Evolutionary conservation across 1,140 invertebrate genomes (phyloP).

Genomic region (Gryllus bimaculatus): DNA sequence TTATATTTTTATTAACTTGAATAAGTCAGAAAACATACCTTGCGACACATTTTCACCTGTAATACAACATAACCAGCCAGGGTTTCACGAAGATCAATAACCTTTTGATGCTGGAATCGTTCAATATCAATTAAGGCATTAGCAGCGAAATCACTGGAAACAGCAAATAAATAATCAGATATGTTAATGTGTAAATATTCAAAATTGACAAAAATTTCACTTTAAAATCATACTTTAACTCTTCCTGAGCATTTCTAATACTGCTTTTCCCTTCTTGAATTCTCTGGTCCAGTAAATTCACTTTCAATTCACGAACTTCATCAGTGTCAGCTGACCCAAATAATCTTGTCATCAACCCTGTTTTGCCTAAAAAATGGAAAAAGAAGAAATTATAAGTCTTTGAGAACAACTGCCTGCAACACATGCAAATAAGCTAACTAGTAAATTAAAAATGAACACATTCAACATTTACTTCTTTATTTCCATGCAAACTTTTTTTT

Average conservation of each 20-base stretch:
- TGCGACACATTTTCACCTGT: conserved; percentile 71
- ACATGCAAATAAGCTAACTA: too few species aligned
- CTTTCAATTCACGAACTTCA: conserved; percentile 64
- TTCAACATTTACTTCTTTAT: too few species aligned
- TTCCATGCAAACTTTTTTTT: too few species aligned
- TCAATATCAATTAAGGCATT: conserved; percentile 65
- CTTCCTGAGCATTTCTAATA: conserved; percentile 48
- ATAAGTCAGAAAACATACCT: conserved; percentile 42
- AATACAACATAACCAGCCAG: conserved; percentile 62
- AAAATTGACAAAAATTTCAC: not conserved
- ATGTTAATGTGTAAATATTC: not conserved
- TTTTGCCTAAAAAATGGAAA: conserved; percentile 44
- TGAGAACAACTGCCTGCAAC: too few species aligned
- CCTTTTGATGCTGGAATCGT: conserved; percentile 68
- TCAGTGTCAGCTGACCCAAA: conserved; percentile 73
- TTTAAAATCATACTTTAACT: conserved; percentile 46
- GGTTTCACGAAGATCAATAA: conserved; percentile 64
- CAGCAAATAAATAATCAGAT: conserved; percentile 22
- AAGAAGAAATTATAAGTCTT: not conserved
- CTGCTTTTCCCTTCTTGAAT: conserved; percentile 52
- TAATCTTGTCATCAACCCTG: conserved; percentile 56
- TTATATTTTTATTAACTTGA: not conserved
- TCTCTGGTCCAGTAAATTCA: conserved; percentile 59
- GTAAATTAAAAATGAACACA: too few species aligned
- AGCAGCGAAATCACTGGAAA: conserved; percentile 58